phyloP scores from a whole-genome alignment of 2,888 invertebrate genomes.

The Chaitophorus viminalis region DNA sequence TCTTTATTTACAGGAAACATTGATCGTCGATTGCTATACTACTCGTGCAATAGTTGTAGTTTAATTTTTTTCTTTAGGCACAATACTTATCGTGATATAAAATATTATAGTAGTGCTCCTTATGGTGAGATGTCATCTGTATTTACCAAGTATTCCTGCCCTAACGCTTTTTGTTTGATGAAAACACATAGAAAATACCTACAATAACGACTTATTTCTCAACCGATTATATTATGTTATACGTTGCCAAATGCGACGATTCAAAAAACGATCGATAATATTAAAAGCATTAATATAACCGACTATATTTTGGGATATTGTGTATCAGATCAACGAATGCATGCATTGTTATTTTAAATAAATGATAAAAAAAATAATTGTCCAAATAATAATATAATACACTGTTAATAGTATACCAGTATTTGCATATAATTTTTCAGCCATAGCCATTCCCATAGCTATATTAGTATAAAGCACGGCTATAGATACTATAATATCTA shows the following conservation, averaged over 20 bases:
- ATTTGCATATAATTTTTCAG: background rate
- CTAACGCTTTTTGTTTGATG: background rate
- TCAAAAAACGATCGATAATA: background rate
- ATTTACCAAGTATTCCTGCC: too few species aligned
- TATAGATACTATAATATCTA: too few species aligned
- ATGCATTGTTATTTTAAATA: constrained; percentile 22
- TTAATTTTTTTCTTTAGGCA: background rate
- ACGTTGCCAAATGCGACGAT: background rate
- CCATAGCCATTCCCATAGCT: constrained; percentile 1
- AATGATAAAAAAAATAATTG: background rate
- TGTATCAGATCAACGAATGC: background rate
- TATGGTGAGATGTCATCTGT: background rate
- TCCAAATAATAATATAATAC: background rate
- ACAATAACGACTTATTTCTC: background rate
- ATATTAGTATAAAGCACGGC: constrained; percentile 34
- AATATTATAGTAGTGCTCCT: background rate
- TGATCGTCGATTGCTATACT: too few species aligned
- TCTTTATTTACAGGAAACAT: too few species aligned
- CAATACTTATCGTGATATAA: background rate
- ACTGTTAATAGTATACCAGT: background rate
- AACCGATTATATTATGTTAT: background rate
- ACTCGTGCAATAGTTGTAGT: too few species aligned
- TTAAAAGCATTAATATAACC: constrained; percentile 24
- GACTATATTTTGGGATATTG: background rate
- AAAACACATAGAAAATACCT: background rate